Evolutionary conservation across 2,797 vertebrate species (phyloP).

Genomic region (Coreius guichenoti): DNA sequence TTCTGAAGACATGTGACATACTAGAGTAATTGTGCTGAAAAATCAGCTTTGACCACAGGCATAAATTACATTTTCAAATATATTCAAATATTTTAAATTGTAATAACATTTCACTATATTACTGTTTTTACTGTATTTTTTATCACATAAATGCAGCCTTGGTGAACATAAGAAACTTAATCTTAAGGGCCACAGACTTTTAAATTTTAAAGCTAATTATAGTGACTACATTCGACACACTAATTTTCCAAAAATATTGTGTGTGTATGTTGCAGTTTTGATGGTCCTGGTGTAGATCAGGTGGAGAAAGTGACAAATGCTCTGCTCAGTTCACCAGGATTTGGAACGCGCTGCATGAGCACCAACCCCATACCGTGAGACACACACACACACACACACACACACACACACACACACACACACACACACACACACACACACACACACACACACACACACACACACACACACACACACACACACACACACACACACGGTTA

Average conservation of each 20-base stretch:
- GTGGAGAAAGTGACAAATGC: conserved; percentile 83
- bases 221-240: background rate
- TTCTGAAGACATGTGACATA: background rate
- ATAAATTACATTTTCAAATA: background rate
- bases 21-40: background rate
- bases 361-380: conserved; percentile 90
- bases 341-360: conserved; percentile 94
- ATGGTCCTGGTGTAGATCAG: conserved; percentile 79
- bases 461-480: background rate
- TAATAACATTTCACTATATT: background rate
- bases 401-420: background rate
- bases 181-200: background rate
- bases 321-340: conserved; percentile 88
- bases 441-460: background rate
- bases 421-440: background rate
- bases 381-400: background rate
- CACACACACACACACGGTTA: background rate
- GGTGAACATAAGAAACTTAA: background rate
- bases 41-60: background rate
- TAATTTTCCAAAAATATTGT: background rate
- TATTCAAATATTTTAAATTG: background rate
- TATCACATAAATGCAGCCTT: background rate
- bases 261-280: conserved; percentile 80
- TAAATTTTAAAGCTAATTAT: background rate
- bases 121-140: background rate